These are phyloP conservation scores for Gymnodraco acuticeps DNA, from an alignment of 2,797 vertebrate species.

Conservation along the genomic window DNA sequence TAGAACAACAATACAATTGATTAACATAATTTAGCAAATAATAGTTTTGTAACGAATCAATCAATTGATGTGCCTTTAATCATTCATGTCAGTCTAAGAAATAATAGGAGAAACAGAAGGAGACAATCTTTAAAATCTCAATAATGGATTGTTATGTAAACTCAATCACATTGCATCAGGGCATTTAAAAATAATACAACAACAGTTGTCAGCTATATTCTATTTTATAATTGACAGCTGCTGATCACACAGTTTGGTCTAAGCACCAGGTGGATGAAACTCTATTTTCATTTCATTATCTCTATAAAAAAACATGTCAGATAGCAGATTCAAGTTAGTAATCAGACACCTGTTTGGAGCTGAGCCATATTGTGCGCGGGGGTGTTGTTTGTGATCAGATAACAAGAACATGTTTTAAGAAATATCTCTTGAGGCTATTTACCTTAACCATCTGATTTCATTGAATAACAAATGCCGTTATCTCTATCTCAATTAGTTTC, in stretches of 20 bases:
- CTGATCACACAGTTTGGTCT: slow-evolving; percentile 31
- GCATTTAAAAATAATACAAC: slow-evolving; percentile 23
- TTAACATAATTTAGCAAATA: too few relatives aligned
- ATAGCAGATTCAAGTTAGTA: slow-evolving; percentile 26
- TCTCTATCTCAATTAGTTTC: slow-evolving; percentile 29
- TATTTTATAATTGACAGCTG: slow-evolving; percentile 42
- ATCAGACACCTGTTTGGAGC: slow-evolving; percentile 38
- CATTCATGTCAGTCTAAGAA: slow-evolving; percentile 35
- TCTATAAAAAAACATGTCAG: neutral
- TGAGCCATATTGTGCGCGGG: neutral
- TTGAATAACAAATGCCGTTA: slow-evolving; percentile 11
- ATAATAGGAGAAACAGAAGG: slow-evolving; percentile 36
- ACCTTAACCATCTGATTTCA: slow-evolving; percentile 23
- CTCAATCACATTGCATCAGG: slow-evolving; percentile 26
- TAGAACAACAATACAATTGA: too few relatives aligned
- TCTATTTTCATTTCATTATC: slow-evolving; percentile 33
- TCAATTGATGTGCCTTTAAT: slow-evolving; percentile 20
- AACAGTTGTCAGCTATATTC: slow-evolving; percentile 1
- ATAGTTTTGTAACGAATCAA: slow-evolving; percentile 23
- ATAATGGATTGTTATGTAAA: slow-evolving; percentile 53
- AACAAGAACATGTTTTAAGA: slow-evolving; percentile 14
- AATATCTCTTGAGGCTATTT: slow-evolving; percentile 16
- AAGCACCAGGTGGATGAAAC: slow-evolving; percentile 23
- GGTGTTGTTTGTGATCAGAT: slow-evolving; percentile 25
- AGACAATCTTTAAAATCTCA: slow-evolving; percentile 31